phyloP scores from a whole-genome alignment of 2,113 vertebrate species.

The Scalopus aquaticus region DNA sequence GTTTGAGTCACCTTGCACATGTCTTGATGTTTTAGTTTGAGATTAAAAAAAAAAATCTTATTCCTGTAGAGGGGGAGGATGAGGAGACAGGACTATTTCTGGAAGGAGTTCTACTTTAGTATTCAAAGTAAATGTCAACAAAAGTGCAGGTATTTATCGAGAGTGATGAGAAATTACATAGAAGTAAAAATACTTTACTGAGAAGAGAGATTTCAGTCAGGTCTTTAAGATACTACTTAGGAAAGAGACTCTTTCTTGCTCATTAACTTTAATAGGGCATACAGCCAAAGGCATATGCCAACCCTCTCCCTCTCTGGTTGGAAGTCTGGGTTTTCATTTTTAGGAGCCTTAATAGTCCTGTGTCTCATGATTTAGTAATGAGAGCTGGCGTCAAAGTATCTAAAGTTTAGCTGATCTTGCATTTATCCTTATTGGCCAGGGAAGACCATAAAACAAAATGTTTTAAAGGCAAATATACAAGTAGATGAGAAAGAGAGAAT shows the following conservation, averaged over 20 bases:
- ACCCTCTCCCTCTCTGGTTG: constrained; percentile 75
- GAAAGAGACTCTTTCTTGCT: constrained; percentile 78
- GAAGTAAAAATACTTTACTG: constrained; percentile 30
- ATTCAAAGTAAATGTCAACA: neutral
- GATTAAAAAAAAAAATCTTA: neutral
- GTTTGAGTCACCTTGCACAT: neutral
- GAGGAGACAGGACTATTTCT: neutral
- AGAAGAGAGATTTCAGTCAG: constrained; percentile 55
- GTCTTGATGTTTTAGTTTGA: neutral
- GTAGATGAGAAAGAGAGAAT: constrained; percentile 21
- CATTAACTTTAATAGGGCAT: constrained; percentile 85
- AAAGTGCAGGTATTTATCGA: neutral
- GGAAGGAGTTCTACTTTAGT: neutral
- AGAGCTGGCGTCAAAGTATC: constrained; percentile 81
- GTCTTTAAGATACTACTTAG: constrained; percentile 20
- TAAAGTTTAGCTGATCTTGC: constrained; percentile 87
- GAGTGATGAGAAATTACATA: neutral
- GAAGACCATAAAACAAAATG: constrained; percentile 79
- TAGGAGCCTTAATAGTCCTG: constrained; percentile 85
- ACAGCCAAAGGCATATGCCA: constrained; percentile 83
- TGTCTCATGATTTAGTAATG: constrained; percentile 89
- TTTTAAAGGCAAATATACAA: constrained; percentile 72
- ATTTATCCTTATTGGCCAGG: constrained; percentile 78
- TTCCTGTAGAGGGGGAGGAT: neutral
- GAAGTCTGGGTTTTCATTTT: constrained; percentile 82